Base-by-base conservation (phyloP, 2,113 vertebrate species). In the Aldabrachelys gigantea region DNA sequence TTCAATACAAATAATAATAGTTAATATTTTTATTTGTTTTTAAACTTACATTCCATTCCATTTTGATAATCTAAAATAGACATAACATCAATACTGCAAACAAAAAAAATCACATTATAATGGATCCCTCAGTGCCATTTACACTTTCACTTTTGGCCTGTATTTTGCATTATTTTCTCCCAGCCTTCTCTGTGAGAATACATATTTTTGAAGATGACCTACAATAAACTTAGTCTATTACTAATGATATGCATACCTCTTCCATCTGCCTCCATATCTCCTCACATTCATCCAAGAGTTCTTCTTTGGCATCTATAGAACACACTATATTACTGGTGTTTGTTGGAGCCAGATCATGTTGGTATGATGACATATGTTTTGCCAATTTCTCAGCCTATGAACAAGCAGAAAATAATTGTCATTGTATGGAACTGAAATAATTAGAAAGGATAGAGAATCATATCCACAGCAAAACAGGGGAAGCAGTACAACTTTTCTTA, bases 281-380 rank as follows among this genome's bases (percentile, higher is more conserved):
- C 65, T 98, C 97, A 97, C 97, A 98, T 50, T 98, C 96, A 25
- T 53, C 1, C 72, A 98, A 4, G 87, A 98, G 87, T 38, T 97
- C 95, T 90, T 97, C 90, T 87, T 93, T 92, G 84, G 84, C 53
- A 65, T 92, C 3, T 22, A 24, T 41, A 69, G 49, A 14, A 87
- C 6, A 17, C 82, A 50, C 5, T 21, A 24, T 2, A 11, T 19
- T 56, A n/a, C 17, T 3, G 50, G 4, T 2, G 21, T 14, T 38
- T 82, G 92, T 85, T 76, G 95, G 82, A 87, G 96, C 79, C 27
- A 96, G 54, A 69, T 95, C 89, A 92, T 95, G 93, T 8, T 95
- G 86, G 83, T 84, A 95, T 76, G 69, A 5, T 82, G 95, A 97
- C 94, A 97, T 94, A 27, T 88, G 65, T 50, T 94, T 92, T 95